Evolutionary conservation across 2,888 invertebrate species (phyloP).

Genomic region (Creontiades dilutus): DNA sequence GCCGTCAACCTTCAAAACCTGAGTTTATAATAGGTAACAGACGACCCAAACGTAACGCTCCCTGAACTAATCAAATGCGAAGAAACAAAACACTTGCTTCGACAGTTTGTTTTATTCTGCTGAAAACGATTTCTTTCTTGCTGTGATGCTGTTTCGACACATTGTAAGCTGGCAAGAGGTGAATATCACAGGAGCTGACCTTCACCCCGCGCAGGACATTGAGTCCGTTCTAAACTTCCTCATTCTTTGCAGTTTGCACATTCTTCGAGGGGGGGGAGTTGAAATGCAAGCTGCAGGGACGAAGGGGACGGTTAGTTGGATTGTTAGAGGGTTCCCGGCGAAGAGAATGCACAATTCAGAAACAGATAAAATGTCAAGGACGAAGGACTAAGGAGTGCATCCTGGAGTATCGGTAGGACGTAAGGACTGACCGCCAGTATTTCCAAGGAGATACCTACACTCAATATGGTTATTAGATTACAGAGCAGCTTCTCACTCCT

Average conservation of each 20-base stretch:
- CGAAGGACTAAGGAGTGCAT: conserved; percentile 31
- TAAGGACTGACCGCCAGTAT: neutral
- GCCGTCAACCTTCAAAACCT: conserved; percentile 57
- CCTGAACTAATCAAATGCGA: conserved; percentile 19
- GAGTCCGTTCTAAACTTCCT: conserved; percentile 49
- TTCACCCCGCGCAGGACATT: conserved; percentile 52
- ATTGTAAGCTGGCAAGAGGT: neutral
- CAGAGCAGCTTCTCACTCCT: neutral
- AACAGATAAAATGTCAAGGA: conserved; percentile 56
- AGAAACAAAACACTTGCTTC: conserved; percentile 14
- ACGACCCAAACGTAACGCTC: conserved; percentile 37
- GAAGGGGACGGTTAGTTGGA: conserved; percentile 7
- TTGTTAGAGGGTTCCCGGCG: neutral
- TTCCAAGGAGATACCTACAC: conserved; percentile 9
- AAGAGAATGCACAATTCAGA: conserved; percentile 48
- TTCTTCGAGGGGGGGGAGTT: neutral
- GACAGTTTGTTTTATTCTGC: neutral
- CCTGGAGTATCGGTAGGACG: conserved; percentile 3
- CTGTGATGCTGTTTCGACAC: too few species aligned
- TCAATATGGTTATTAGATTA: conserved; percentile 13
- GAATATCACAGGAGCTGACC: conserved; percentile 34
- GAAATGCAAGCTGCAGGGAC: neutral
- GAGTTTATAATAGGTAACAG: conserved; percentile 43
- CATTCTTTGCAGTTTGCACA: conserved; percentile 37
- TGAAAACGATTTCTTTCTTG: neutral